Conservation (phyloP, 2,797 vertebrate species). For the Danionella dracula region DNA sequence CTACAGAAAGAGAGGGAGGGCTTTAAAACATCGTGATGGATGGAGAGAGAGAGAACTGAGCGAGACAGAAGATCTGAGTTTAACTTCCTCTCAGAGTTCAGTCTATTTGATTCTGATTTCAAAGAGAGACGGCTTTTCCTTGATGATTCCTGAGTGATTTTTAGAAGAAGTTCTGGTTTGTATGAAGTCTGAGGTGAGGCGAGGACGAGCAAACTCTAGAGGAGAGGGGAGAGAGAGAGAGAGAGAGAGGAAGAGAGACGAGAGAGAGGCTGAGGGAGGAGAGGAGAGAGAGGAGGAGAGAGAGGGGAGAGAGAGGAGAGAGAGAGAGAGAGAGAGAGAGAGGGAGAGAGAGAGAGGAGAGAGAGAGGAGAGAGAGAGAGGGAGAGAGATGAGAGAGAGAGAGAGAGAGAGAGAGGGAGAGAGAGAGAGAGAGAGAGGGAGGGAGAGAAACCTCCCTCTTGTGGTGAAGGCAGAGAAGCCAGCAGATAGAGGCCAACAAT, state of each 20-base stretch:
- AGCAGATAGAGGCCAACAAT: too few relatives aligned
- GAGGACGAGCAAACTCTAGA: background rate
- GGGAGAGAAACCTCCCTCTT: conserved; percentile 61
- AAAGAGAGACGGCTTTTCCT: conserved; percentile 26
- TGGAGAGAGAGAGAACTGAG: conserved; percentile 55
- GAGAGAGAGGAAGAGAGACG: too few relatives aligned
- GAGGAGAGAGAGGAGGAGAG: too few relatives aligned
- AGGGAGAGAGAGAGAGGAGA: too few relatives aligned
- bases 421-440: too few relatives aligned
- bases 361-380: too few relatives aligned
- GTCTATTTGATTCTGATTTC: conserved; percentile 35
- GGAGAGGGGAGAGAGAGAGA: too few relatives aligned
- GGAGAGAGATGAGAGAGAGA: too few relatives aligned
- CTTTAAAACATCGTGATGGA: conserved; percentile 65
- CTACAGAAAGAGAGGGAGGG: conserved; percentile 67
- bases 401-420: too few relatives aligned
- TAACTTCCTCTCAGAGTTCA: conserved; percentile 33
- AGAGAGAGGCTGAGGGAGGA: too few relatives aligned
- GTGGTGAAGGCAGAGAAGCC: conserved; percentile 54
- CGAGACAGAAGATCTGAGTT: conserved; percentile 18
- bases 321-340: too few relatives aligned
- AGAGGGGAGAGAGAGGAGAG: too few relatives aligned
- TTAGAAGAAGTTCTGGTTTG: conserved; percentile 28
- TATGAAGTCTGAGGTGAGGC: conserved; percentile 24
- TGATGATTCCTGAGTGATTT: conserved; percentile 31